Evolutionary conservation across 2,888 invertebrate genomes (phyloP).

Genomic region (Drosophila buzzatii): DNA sequence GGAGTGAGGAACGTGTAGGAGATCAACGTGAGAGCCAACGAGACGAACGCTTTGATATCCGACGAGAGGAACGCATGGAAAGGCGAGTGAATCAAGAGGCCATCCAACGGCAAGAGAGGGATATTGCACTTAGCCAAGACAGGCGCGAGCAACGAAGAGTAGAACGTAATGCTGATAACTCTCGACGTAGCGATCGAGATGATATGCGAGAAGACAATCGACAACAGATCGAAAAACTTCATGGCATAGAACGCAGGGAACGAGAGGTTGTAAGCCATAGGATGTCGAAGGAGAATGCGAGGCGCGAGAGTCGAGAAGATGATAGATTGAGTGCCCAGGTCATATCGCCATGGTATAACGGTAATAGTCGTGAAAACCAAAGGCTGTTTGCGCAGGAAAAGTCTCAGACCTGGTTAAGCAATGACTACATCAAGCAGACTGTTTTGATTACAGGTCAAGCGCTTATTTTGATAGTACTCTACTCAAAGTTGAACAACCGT

Average conservation of each 20-base stretch:
- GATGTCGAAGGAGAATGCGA: not conserved
- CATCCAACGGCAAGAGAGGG: not conserved
- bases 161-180: constrained; percentile 10
- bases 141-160: constrained; percentile 7
- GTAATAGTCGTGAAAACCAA: not conserved
- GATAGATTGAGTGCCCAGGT: not conserved
- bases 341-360: not conserved
- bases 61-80: constrained; percentile 1
- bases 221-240: not conserved
- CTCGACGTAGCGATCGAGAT: not conserved
- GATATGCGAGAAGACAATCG: not conserved
- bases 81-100: not conserved
- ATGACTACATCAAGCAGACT: constrained; percentile 42
- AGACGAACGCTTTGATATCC: not conserved
- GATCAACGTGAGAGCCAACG: not conserved
- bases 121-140: not conserved
- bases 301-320: not conserved
- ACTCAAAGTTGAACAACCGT: constrained; percentile 40
- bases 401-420: constrained; percentile 29
- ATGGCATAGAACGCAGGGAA: not conserved
- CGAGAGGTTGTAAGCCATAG: not conserved
- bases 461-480: constrained; percentile 49
- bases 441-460: constrained; percentile 48
- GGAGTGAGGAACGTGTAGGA: not conserved
- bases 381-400: not conserved